Evolutionary conservation across 2,113 vertebrate genomes (phyloP).

Genomic region (Alces alces): DNA sequence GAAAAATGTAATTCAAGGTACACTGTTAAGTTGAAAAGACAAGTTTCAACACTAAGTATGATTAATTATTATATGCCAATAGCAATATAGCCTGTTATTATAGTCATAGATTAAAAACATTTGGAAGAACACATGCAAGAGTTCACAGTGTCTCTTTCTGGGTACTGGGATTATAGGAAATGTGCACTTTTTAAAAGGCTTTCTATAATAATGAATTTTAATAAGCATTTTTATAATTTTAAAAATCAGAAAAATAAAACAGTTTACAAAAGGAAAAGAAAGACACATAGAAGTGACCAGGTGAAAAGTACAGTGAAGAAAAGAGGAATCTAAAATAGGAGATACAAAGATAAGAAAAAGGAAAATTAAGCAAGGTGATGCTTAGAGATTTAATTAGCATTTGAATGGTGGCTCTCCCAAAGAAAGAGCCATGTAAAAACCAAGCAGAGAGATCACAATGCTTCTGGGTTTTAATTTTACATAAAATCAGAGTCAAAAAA

Average conservation of each 20-base stretch:
- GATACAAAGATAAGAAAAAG: not conserved
- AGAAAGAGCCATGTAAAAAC: not conserved
- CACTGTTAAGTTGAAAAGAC: not conserved
- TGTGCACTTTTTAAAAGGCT: not conserved
- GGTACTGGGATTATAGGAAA: not conserved
- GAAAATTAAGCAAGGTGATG: not conserved
- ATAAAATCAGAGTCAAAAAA: not conserved
- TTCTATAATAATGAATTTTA: not conserved
- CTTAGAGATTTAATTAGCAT: not conserved
- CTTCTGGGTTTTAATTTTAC: not conserved
- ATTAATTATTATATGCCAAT: not conserved
- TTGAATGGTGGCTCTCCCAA: not conserved
- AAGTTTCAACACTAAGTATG: not conserved
- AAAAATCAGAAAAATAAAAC: not conserved
- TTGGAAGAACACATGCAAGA: not conserved
- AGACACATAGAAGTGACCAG: not conserved
- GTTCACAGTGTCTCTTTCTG: not conserved
- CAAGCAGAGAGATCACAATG: not conserved
- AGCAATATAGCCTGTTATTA: not conserved
- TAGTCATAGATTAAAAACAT: not conserved
- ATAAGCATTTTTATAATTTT: not conserved
- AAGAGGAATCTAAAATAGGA: not conserved
- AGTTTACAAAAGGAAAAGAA: not conserved
- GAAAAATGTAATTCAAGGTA: not conserved
- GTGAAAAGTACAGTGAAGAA: not conserved